Percentiles rank a stretch among this genome's conserved stretches.
Conservation (phyloP, 2,113 vertebrate species). For the Takifugu flavidus region DNA sequence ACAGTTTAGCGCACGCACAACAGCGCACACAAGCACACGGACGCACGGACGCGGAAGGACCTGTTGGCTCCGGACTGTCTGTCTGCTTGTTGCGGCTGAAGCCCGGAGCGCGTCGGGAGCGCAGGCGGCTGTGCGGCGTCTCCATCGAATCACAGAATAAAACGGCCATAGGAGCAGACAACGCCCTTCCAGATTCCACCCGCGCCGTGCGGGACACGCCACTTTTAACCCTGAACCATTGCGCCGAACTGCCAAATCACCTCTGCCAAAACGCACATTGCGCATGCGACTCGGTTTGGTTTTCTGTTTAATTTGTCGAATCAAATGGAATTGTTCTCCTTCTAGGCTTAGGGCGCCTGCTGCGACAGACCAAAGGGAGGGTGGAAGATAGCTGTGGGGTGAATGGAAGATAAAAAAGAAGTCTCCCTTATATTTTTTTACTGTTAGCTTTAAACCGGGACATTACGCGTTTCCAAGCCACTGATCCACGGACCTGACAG, state of each 20-base stretch:
- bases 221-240: slow-evolving; percentile 42
- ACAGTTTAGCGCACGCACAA: slow-evolving; percentile 2
- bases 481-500: slow-evolving; percentile 39
- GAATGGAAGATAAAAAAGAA: slow-evolving; percentile 54
- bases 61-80: slow-evolving; percentile 66
- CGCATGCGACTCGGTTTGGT: slow-evolving; percentile 52
- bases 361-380: slow-evolving; percentile 31
- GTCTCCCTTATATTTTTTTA: slow-evolving; percentile 72
- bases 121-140: slow-evolving; percentile 43
- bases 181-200: slow-evolving; percentile 63
- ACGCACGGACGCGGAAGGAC: slow-evolving; percentile 53
- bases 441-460: slow-evolving; percentile 71
- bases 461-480: slow-evolving; percentile 55
- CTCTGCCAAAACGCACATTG: slow-evolving; percentile 44
- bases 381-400: slow-evolving; percentile 41
- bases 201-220: slow-evolving; percentile 47
- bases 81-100: slow-evolving; percentile 47
- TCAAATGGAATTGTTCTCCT: slow-evolving; percentile 46
- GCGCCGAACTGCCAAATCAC: slow-evolving; percentile 51
- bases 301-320: slow-evolving; percentile 48
- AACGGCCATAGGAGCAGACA: slow-evolving; percentile 61
- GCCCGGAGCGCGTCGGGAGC: slow-evolving; percentile 43
- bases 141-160: slow-evolving; percentile 16
- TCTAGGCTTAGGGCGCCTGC: slow-evolving; percentile 54
- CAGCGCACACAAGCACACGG: slow-evolving; percentile 39